These are phyloP conservation scores for Callopanchax toddi DNA, from an alignment of 2,113 vertebrate species.

Conservation along the genomic window DNA sequence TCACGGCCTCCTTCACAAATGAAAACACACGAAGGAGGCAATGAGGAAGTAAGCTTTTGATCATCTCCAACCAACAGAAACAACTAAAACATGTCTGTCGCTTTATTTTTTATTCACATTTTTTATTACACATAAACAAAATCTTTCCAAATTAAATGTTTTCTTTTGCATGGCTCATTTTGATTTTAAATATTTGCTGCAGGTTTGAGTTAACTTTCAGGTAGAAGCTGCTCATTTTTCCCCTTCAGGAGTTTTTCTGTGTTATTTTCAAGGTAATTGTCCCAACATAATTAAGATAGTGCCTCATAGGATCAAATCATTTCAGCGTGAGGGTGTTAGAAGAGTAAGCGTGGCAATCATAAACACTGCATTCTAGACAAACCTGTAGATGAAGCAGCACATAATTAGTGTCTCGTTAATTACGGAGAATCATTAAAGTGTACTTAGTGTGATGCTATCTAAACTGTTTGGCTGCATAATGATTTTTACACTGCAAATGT, in stretches of 20 bases:
- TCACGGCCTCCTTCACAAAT: constrained; percentile 57
- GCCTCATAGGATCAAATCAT: constrained; percentile 5
- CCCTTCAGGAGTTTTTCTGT: constrained; percentile 11
- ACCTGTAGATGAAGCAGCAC: constrained; percentile 56
- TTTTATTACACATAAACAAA: background rate
- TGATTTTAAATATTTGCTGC: background rate
- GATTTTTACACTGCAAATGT: constrained; percentile 63
- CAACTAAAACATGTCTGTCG: constrained; percentile 60
- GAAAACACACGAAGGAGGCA: constrained; percentile 71
- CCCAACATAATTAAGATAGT: constrained; percentile 3
- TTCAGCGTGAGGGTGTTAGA: constrained; percentile 17
- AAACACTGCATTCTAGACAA: constrained; percentile 45
- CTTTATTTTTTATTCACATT: constrained; percentile 2
- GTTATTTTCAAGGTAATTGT: background rate
- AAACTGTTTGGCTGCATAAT: constrained; percentile 68
- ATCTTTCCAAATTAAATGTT: no score
- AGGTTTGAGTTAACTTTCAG: constrained; percentile 35
- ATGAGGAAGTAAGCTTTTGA: constrained; percentile 63
- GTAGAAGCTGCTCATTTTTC: background rate
- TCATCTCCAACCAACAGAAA: constrained; percentile 60
- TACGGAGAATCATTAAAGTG: constrained; percentile 59
- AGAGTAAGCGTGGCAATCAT: constrained; percentile 22
- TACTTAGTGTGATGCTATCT: constrained; percentile 52
- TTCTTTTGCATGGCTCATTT: background rate
- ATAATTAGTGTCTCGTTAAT: constrained; percentile 73